phyloP scores from a whole-genome alignment of 2,797 vertebrate genomes.

The Danio tinwini region DNA sequence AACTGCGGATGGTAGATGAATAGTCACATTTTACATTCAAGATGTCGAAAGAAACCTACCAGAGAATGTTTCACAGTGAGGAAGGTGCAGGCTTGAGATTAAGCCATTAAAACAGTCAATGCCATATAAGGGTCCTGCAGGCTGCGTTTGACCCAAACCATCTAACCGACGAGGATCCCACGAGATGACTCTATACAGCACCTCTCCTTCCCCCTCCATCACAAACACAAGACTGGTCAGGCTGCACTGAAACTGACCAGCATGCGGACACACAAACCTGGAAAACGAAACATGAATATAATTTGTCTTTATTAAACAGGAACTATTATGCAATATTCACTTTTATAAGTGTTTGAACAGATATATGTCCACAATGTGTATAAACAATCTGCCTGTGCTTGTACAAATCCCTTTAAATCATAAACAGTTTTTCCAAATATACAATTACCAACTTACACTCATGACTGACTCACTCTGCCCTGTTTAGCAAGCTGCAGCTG shows the following conservation, averaged over 20 bases:
- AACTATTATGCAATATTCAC: not conserved
- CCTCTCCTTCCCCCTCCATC: slow-evolving; percentile 40
- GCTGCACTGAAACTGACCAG: slow-evolving; percentile 55
- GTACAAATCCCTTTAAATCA: too few species aligned
- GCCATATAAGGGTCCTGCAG: slow-evolving; percentile 51
- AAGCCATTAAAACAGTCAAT: slow-evolving; percentile 41
- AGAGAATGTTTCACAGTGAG: slow-evolving; percentile 55
- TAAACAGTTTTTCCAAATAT: too few species aligned
- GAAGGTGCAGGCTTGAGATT: slow-evolving; percentile 50
- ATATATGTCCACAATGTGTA: too few species aligned
- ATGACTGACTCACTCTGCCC: too few species aligned
- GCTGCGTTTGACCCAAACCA: slow-evolving; percentile 3
- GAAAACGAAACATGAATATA: not conserved
- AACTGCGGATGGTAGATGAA: too few species aligned
- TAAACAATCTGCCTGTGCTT: too few species aligned
- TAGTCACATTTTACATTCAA: too few species aligned
- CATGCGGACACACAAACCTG: slow-evolving; percentile 54
- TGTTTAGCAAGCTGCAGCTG: too few species aligned
- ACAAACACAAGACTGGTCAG: slow-evolving; percentile 57
- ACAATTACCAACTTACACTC: too few species aligned
- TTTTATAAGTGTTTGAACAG: not conserved
- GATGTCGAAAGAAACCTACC: slow-evolving; percentile 46
- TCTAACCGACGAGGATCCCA: slow-evolving; percentile 57
- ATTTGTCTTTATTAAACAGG: too few species aligned
- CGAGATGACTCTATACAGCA: slow-evolving; percentile 53